Base-by-base conservation (phyloP, 2,888 invertebrate species). In the Lucinisca nassula region DNA sequence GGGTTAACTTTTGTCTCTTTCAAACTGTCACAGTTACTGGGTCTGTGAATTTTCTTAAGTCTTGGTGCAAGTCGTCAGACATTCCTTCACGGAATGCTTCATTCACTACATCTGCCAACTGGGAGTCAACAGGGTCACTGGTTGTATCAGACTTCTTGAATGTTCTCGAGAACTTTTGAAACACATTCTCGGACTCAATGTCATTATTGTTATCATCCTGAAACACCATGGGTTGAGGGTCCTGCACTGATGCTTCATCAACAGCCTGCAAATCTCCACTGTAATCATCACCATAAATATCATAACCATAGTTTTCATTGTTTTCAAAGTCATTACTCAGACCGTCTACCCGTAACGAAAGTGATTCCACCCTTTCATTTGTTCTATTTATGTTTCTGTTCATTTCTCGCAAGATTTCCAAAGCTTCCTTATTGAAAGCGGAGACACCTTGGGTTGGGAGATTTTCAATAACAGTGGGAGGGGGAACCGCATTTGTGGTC, bases 371-470 rank as follows among this genome's bases (percentile, higher is more conserved):
- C 49, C 79, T 77, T 21, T 58, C 49, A 81, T 81, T 85, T 0
- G 85, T 85, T 70, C 74, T 77, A 12, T 27, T 49, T n/a, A 85
- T 82, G 24, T 76, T 85, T 14, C 40, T 0, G 37, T 85, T 82
- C 77, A 82, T 85, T 78, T 85, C 82, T 1, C 85, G 32, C 1
- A 85, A 45, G 45, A 84, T 84, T 12, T 27, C 17, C n/a, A 84
- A n/a, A 2, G 79, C 84, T 55, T 84, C 84, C 24, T 61, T 75
- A 30, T 79, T 84, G 32, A 85, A 85, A 45, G 30, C n/a, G 6
- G 8, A n/a, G n/a, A n/a, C n/a, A n/a, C n/a, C n/a, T 30, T 3
- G 38, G 38, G 21, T 17, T 32, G 14, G 37, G 45, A 12, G 14
- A 45, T 8, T 14, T 12, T 51, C 51, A 51, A n/a, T 4, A n/a